phyloP scores from a whole-genome alignment of 1,140 invertebrate species.

The Acromyrmex heyeri region DNA sequence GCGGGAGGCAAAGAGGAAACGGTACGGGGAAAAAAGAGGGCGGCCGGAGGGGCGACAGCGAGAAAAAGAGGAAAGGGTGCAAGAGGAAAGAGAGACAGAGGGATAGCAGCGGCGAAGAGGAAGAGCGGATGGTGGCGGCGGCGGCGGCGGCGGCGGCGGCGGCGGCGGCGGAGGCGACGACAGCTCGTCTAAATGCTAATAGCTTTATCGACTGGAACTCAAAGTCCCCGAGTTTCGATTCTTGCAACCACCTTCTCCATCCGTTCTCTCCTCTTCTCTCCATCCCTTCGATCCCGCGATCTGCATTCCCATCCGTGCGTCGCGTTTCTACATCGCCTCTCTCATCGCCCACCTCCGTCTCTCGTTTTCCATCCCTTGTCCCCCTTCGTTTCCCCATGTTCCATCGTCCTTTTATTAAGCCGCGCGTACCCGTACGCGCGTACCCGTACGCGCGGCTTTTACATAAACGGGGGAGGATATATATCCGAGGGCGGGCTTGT shows the following conservation, averaged over 20 bases:
- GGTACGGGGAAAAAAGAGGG: conserved; percentile 60
- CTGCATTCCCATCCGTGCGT: conserved; percentile 69
- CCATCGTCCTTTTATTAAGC: conserved; percentile 53
- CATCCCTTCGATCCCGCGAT: conserved; percentile 46
- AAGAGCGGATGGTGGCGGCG: not conserved
- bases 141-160: too few relatives aligned
- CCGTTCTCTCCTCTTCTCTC: conserved; percentile 2
- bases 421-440: conserved; percentile 19
- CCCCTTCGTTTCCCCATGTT: not conserved
- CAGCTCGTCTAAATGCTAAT: conserved; percentile 87
- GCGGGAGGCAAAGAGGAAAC: conserved; percentile 40
- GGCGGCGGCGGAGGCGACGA: conserved; percentile 68
- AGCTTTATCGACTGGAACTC: conserved; percentile 85
- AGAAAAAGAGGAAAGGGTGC: conserved; percentile 33
- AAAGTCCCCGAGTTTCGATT: conserved; percentile 81
- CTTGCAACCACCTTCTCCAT: conserved; percentile 70
- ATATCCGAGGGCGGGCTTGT: conserved; percentile 61
- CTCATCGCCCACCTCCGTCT: not conserved
- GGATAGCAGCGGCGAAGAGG: not conserved
- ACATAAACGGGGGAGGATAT: conserved; percentile 61
- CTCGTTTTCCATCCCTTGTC: not conserved
- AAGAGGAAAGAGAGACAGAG: conserved; percentile 43
- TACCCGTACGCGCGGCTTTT: conserved; percentile 51
- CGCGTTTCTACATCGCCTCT: conserved; percentile 65
- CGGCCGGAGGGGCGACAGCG: conserved; percentile 6